phyloP scores from a whole-genome alignment of 2,113 vertebrate species.

The Albula goreensis region DNA sequence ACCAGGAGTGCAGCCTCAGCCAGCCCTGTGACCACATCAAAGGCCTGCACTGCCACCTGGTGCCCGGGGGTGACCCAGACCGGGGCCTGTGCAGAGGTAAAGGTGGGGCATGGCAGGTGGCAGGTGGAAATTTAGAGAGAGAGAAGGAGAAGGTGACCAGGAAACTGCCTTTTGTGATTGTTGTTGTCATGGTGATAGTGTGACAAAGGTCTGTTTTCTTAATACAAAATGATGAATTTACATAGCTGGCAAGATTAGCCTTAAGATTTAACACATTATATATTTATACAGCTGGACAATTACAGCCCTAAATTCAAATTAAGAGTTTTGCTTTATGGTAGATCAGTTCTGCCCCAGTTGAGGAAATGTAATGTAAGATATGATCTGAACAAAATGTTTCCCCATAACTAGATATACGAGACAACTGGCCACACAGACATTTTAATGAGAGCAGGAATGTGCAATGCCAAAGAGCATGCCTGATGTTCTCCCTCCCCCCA shows the following conservation, averaged over 20 bases:
- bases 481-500: background rate
- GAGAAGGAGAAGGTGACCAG: background rate
- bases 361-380: background rate
- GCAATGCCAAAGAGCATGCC: background rate
- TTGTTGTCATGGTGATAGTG: background rate
- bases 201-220: background rate
- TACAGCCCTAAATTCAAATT: background rate
- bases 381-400: background rate
- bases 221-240: background rate
- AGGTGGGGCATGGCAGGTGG: background rate
- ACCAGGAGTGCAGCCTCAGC: slow-evolving; percentile 64
- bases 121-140: background rate
- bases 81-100: slow-evolving; percentile 71
- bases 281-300: no score
- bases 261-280: background rate
- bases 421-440: background rate
- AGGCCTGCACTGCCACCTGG: slow-evolving; percentile 72
- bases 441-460: background rate
- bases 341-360: background rate
- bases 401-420: background rate
- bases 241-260: background rate
- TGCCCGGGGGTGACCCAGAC: slow-evolving; percentile 57
- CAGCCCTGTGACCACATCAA: slow-evolving; percentile 75
- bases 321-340: background rate
- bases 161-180: background rate